Base-by-base conservation (phyloP, 2,888 invertebrate genomes). In the Stenodema calcarata region DNA sequence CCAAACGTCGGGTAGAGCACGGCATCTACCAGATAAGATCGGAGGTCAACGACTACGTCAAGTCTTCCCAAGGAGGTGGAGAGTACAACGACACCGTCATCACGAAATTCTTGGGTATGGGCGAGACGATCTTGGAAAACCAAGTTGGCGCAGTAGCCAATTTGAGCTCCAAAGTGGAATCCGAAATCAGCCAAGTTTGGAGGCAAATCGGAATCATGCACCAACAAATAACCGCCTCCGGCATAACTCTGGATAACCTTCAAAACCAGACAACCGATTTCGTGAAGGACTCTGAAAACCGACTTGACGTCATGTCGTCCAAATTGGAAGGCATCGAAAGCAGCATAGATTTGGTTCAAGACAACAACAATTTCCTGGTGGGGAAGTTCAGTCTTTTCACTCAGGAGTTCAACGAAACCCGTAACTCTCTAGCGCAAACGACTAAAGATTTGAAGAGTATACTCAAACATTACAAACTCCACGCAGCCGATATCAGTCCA, bases 141-240 rank as follows among this genome's bases (percentile, higher is more conserved):
- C 96, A 97, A 90, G 93, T 94, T 54, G 93, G 93, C 1, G 94
- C 95, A 0, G 91, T 96, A 86, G 93, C 93, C 6, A 96, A 96
- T 91, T 91, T 97, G 81, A 96, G 95, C 80, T 92, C 93, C 0
- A 95, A 95, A 90, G 94, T 97, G 90, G 96, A 96, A 89, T 92
- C 94, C 16, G 96, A 96, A 90, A 95, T 97, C 91, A 94, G 95
- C 89, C 95, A 96, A 91, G 96, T 97, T 18, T 97, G 97, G 97
- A 92, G 96, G 28, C 97, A 97, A 91, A 97, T 97, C 89, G 96
- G 96, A 88, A 95, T 96, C 86, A 96, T 97, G 96, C 95, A 96
- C 91, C 94, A 95, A 90, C 96, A 97, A 90, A 94, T 97, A 90
- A 94, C 94, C 42, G 94, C 94, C 87, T 96, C 94, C 90, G 95